Evolutionary conservation across 1,140 invertebrate genomes (phyloP), one percentile per base, ranked within the genome.

Genomic region (Aphis craccivora): DNA sequence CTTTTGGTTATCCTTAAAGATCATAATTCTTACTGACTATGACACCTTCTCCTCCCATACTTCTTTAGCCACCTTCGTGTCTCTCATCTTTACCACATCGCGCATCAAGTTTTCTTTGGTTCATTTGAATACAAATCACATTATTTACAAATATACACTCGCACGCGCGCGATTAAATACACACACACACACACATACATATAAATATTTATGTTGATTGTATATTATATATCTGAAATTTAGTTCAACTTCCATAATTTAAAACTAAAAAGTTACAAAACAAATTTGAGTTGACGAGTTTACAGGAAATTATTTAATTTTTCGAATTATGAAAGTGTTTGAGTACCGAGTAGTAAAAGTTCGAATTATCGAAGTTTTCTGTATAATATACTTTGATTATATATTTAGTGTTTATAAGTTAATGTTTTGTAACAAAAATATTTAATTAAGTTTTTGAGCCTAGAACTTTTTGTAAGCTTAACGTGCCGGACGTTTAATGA

Each of bases 281-380:
- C 60, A 76, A 76, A 76, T 76, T 76, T n/a, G 30, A 76, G 60
- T 76, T 76, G 60, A 76, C 1, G 60, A 76, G 60, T 20, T n/a
- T n/a, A 76, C 60, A 76, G 60, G 60, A 76, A 76, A 76, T 84
- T 9, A 43, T 84, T 76, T 76, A 76, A 76, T 84, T 84, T 84
- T 40, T 84, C 37, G 37, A 84, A 84, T 87, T 45, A 87, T n/a
- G 4, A 45, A 45, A 87, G 14, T 87, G 5, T 87, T n/a, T 22
- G 14, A 35, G 43, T 40, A 40, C 37, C 37, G 37, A 40, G 37
- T 40, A 35, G 45, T 48, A 25, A 7, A n/a, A 48, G 86, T 48
- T 48, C 43, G 43, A n/a, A 23, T 45, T 45, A 18, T 48, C 25
- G 84, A 87, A 45, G 40, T 87, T 48, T 87, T 45, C 40, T 86